Base-by-base conservation (phyloP, 2,113 vertebrate species). In the Furnarius figulus region DNA sequence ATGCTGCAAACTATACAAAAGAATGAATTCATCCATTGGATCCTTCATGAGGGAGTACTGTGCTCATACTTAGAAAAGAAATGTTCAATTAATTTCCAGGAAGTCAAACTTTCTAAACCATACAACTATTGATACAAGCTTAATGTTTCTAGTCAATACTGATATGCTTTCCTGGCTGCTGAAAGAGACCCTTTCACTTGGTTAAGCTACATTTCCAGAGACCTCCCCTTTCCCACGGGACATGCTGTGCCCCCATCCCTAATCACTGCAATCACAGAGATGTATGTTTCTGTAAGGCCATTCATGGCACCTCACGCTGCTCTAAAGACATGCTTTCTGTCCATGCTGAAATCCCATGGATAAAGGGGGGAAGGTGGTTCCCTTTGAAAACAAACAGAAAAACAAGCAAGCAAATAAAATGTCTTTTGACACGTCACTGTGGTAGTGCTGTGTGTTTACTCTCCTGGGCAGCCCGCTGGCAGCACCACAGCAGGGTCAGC, bases 401-500 rank as follows among this genome's bases (percentile, higher is more conserved):
- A 53, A 14, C 44, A 81, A 76, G 33, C 52, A n/a, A 92, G 84
- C 27, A 50, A 65, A 74, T 37, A 61, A 66, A 63, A 90, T 37
- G 37, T 39, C 55, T 39, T 25, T 44, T 46, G 91, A 33, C 30
- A 4, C 68, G 44, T 93, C 13, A 1, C 44, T 0, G 2, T 46
- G 89, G 40, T 78, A 12, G 87, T 4, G 2, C 55, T 27, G 27
- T 0, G 1, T 44, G n/a, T 37, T 63, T 53, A 28, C 44, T 37
- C 50, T 74, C 30, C 15, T 0, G 4, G 67, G 67, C 84, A 80
- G 55, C 58, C 56, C 0, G 4, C 53, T 12, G 58, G 66, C 87
- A 66, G 49, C 65, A 7, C 42, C 67, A 2, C 1, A 0, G 81
- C 74, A 2, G 2, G 27, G 14, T 6, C 0, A 2, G 49, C 82